These are phyloP conservation scores for Hyposoter dolosus DNA, from an alignment of 2,888 invertebrate genomes.

Conservation along the genomic window DNA sequence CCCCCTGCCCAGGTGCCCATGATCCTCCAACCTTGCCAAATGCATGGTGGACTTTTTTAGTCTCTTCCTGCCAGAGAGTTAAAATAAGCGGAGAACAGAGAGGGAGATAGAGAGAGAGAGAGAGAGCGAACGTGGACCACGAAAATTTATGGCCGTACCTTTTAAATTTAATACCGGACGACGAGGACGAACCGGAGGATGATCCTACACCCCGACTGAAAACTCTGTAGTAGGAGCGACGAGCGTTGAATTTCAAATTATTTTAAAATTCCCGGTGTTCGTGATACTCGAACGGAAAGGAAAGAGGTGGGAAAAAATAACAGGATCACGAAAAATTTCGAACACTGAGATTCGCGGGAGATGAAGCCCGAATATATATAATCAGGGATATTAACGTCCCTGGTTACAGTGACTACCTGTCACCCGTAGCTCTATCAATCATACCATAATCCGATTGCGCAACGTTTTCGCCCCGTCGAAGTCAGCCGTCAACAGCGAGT, in stretches of 20 bases:
- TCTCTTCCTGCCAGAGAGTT: neutral
- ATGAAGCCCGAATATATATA: neutral
- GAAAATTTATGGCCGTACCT: slow-evolving; percentile 72
- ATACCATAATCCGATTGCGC: slow-evolving; percentile 47
- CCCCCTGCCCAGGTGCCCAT: slow-evolving; percentile 33
- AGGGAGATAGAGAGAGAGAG: slow-evolving; percentile 12
- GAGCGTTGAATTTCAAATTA: slow-evolving; percentile 74
- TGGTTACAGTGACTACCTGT: slow-evolving; percentile 29
- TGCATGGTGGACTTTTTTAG: slow-evolving; percentile 44
- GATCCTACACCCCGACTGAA: slow-evolving; percentile 28
- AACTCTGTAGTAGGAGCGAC: slow-evolving; percentile 22
- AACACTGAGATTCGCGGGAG: slow-evolving; percentile 3
- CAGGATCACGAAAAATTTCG: neutral
- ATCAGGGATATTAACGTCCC: slow-evolving; percentile 17
- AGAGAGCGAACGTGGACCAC: slow-evolving; percentile 36
- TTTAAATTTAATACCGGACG: slow-evolving; percentile 73
- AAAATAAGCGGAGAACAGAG: neutral
- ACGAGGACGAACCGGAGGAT: slow-evolving; percentile 46
- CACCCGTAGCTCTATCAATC: slow-evolving; percentile 54
- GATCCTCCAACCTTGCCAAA: slow-evolving; percentile 49
- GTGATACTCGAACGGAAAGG: slow-evolving; percentile 10
- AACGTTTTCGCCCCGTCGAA: slow-evolving; percentile 35
- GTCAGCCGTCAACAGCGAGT: slow-evolving; percentile 35
- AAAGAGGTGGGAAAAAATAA: neutral
- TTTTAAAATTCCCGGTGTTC: slow-evolving; percentile 60